Conservation (phyloP, 2,888 invertebrate genomes). For the Phasia obesa region DNA sequence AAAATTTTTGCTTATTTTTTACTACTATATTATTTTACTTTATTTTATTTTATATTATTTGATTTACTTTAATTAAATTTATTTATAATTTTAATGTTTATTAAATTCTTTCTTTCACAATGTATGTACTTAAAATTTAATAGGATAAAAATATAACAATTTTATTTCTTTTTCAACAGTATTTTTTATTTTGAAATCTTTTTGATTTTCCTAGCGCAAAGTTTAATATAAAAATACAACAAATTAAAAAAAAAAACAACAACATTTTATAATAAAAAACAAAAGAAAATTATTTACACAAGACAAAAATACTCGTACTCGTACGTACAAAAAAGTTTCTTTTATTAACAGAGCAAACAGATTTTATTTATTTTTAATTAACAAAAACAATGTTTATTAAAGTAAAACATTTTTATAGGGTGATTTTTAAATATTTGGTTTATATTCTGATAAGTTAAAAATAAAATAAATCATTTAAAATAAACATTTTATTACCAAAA, state of each 20-base stretch:
- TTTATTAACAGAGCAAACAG: too few species aligned
- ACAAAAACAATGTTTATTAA: too few species aligned
- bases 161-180: slow-evolving; percentile 4
- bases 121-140: slow-evolving; percentile 36
- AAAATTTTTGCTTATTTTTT: not conserved
- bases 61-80: not conserved
- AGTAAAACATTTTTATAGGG: too few species aligned
- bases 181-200: not conserved
- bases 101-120: slow-evolving; percentile 46
- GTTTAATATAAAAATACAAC: not conserved
- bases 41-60: slow-evolving; percentile 1
- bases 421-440: too few species aligned
- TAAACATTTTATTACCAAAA: too few species aligned
- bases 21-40: slow-evolving; percentile 22
- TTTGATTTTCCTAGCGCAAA: slow-evolving; percentile 15
- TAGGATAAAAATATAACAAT: slow-evolving; percentile 54
- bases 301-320: too few species aligned
- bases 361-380: too few species aligned
- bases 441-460: too few species aligned
- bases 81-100: slow-evolving; percentile 21
- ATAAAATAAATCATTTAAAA: too few species aligned
- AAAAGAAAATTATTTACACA: too few species aligned
- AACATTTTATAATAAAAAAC: not conserved
- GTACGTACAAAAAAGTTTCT: too few species aligned
- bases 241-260: not conserved